Conservation (phyloP, 2,888 invertebrate species). For the Brenthis ino region DNA sequence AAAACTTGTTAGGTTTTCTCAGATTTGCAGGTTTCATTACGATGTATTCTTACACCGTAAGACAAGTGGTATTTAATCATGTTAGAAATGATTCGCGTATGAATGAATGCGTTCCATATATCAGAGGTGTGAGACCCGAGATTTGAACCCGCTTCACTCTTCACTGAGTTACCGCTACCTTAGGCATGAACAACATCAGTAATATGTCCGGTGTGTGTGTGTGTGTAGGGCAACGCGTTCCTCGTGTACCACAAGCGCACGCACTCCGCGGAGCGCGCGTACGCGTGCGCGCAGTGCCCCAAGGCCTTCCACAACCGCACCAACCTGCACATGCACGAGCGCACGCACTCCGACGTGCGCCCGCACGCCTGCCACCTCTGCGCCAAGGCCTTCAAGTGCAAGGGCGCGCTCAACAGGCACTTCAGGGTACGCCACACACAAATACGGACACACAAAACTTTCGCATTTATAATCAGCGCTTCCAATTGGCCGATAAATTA, state of each 20-base stretch:
- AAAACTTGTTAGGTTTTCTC: too few relatives aligned
- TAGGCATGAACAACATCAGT: too few relatives aligned
- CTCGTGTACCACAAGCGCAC: slow-evolving; percentile 71
- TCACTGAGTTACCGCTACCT: too few relatives aligned
- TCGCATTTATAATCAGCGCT: too few relatives aligned
- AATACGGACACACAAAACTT: background rate
- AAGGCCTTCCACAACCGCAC: slow-evolving; percentile 69
- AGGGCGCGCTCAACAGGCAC: slow-evolving; percentile 68
- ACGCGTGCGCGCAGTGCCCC: slow-evolving; percentile 61
- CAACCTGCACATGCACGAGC: slow-evolving; percentile 69
- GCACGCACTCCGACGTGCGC: slow-evolving; percentile 66
- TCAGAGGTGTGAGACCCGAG: too few relatives aligned
- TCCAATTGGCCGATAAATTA: too few relatives aligned
- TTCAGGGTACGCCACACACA: slow-evolving; percentile 50
- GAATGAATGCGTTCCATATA: too few relatives aligned
- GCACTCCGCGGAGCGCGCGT: slow-evolving; percentile 62
- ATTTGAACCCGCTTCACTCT: too few relatives aligned
- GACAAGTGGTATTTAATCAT: too few relatives aligned
- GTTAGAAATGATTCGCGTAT: too few relatives aligned
- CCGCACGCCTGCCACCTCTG: slow-evolving; percentile 68
- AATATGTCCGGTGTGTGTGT: background rate
- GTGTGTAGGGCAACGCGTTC: slow-evolving; percentile 64
- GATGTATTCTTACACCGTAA: too few relatives aligned
- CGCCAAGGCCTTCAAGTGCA: slow-evolving; percentile 69
- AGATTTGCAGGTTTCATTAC: too few relatives aligned